Percentiles rank a stretch among this genome's conserved stretches.
Conservation (phyloP, 2,113 vertebrate species). For the Gobius niger region DNA sequence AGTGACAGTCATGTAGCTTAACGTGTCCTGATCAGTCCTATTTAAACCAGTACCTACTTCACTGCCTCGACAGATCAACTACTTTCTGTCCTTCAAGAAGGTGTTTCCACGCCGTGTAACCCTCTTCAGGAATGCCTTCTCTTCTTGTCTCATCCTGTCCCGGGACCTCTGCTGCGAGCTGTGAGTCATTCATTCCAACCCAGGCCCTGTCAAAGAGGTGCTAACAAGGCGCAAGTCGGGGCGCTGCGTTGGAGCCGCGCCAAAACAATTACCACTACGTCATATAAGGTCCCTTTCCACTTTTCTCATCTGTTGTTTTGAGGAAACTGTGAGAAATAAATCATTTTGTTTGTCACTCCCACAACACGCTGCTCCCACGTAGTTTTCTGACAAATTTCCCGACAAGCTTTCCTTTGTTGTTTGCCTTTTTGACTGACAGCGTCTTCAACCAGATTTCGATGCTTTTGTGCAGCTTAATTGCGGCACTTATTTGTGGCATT, state of each 20-base stretch:
- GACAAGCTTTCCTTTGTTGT: constrained; percentile 27
- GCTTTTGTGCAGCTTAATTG: constrained; percentile 4
- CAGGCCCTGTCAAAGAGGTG: constrained; percentile 31
- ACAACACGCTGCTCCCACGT: constrained; percentile 36
- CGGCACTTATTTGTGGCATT: neutral
- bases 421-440: constrained; percentile 40
- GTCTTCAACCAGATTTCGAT: neutral
- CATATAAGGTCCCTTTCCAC: constrained; percentile 11
- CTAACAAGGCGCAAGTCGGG: constrained; percentile 21
- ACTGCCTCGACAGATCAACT: neutral
- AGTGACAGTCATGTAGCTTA: neutral
- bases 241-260: constrained; percentile 11
- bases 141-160: constrained; percentile 49
- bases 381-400: constrained; percentile 26
- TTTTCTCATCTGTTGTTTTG: neutral
- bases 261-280: constrained; percentile 42
- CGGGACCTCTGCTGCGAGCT: neutral
- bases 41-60: neutral
- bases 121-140: constrained; percentile 29
- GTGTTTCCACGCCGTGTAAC: neutral
- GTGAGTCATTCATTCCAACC: constrained; percentile 6
- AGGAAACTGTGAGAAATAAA: neutral
- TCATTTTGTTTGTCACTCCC: constrained; percentile 35
- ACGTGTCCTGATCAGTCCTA: neutral
- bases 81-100: neutral